Percentiles rank a stretch among this genome's conserved stretches.
Conservation (phyloP, 1,140 invertebrate species). For the Drosophila ironensis region DNA sequence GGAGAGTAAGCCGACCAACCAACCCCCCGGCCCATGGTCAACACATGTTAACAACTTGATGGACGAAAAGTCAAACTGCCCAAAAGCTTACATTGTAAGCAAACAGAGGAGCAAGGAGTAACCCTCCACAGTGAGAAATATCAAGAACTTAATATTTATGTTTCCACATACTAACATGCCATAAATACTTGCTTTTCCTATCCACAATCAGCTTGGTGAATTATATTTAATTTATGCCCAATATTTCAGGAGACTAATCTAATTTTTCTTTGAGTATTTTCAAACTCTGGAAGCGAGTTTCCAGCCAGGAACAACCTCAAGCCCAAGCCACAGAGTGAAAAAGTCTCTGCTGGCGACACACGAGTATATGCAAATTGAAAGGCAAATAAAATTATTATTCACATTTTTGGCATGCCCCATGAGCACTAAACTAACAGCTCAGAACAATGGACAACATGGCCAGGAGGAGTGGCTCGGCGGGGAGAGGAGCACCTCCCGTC, state of each 20-base stretch:
- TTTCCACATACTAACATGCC: no score
- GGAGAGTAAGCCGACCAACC: neutral
- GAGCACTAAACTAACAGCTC: conserved; percentile 77
- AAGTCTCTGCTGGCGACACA: conserved; percentile 33
- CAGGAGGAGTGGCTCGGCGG: conserved; percentile 4
- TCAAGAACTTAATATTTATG: no score
- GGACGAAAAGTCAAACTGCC: conserved; percentile 75
- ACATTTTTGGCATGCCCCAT: conserved; percentile 77
- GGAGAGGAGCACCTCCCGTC: neutral
- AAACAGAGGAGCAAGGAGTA: conserved; percentile 32
- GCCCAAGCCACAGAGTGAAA: conserved; percentile 28
- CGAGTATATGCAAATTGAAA: conserved; percentile 68
- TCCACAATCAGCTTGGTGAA: no score
- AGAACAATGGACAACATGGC: conserved; percentile 65
- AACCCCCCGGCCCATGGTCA: conserved; percentile 29
- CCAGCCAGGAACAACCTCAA: conserved; percentile 17
- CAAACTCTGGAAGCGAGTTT: no score
- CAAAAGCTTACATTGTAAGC: conserved; percentile 74
- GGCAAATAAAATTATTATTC: conserved; percentile 80
- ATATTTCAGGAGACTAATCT: no score
- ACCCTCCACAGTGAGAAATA: neutral
- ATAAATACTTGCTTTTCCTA: no score
- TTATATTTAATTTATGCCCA: no score
- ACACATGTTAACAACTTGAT: conserved; percentile 80
- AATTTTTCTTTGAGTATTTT: no score